phyloP scores from a whole-genome alignment of 2,888 invertebrate genomes.

The Saturnia pavonia region DNA sequence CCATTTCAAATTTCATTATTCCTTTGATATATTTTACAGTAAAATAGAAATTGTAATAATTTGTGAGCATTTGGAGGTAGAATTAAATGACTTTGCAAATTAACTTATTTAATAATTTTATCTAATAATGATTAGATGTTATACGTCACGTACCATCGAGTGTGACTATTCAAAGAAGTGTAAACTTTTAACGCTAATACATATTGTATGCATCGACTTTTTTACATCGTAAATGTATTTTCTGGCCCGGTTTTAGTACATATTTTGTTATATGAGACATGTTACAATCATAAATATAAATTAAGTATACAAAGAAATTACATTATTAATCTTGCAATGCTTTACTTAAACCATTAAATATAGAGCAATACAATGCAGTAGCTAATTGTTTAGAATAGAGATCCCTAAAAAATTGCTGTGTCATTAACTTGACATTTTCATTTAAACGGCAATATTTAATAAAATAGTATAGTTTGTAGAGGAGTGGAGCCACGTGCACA shows the following conservation, averaged over 20 bases:
- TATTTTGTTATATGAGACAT: not conserved
- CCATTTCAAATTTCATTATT: constrained; percentile 50
- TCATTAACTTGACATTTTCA: too few species aligned
- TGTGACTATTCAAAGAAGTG: too few species aligned
- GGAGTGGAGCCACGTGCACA: too few species aligned
- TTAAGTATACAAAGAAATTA: not conserved
- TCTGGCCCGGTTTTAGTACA: too few species aligned
- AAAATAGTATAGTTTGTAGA: too few species aligned
- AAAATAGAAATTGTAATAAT: not conserved
- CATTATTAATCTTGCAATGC: not conserved
- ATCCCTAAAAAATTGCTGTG: not conserved
- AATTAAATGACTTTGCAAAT: not conserved
- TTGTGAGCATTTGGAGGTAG: not conserved
- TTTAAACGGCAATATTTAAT: too few species aligned
- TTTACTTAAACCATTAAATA: not conserved
- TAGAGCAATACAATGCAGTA: not conserved
- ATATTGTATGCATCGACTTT: too few species aligned
- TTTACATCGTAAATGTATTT: too few species aligned
- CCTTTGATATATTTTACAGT: constrained; percentile 23
- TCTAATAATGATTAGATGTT: too few species aligned
- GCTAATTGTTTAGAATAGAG: not conserved
- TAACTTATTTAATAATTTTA: not conserved
- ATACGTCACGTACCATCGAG: too few species aligned
- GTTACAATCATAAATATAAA: not conserved
- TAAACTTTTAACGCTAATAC: too few species aligned